Evolutionary conservation across 2,113 vertebrate genomes (phyloP).

Genomic region (Paralichthys olivaceus): DNA sequence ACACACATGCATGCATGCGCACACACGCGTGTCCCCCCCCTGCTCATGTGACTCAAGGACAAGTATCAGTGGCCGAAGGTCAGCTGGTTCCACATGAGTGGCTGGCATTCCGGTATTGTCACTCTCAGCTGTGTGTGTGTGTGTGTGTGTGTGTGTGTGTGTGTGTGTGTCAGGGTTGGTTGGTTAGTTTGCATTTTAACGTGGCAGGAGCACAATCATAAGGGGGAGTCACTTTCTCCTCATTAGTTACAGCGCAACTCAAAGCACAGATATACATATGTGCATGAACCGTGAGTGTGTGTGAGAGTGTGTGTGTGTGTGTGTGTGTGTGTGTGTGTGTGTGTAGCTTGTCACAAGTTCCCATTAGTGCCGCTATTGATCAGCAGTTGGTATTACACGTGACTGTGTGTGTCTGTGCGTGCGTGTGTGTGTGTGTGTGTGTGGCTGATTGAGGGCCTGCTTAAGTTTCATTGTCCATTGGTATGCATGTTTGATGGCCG

Average conservation of each 20-base stretch:
- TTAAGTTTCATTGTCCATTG: constrained; percentile 36
- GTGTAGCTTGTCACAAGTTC: constrained; percentile 31
- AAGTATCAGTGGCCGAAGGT: constrained; percentile 69
- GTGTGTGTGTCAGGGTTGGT: background rate
- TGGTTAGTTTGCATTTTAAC: constrained; percentile 47
- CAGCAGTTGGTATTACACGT: constrained; percentile 39
- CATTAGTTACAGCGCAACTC: constrained; percentile 11
- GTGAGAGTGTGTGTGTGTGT: background rate
- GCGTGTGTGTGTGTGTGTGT: constrained; percentile 7
- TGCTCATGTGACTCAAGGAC: constrained; percentile 77
- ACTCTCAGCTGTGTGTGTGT: constrained; percentile 43
- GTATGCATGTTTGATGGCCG: constrained; percentile 32
- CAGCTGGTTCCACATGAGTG: constrained; percentile 75
- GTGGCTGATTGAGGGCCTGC: constrained; percentile 13
- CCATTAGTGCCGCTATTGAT: constrained; percentile 64
- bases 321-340: background rate
- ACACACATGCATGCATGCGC: background rate
- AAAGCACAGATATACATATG: background rate
- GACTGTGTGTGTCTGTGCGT: constrained; percentile 1
- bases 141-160: constrained; percentile 7
- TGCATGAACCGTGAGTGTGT: background rate
- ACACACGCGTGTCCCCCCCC: constrained; percentile 1
- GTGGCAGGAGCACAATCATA: constrained; percentile 44
- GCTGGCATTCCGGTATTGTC: constrained; percentile 64
- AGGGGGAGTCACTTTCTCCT: constrained; percentile 22